Conservation (phyloP, 2,797 vertebrate genomes). For the Babyrousa celebensis region DNA sequence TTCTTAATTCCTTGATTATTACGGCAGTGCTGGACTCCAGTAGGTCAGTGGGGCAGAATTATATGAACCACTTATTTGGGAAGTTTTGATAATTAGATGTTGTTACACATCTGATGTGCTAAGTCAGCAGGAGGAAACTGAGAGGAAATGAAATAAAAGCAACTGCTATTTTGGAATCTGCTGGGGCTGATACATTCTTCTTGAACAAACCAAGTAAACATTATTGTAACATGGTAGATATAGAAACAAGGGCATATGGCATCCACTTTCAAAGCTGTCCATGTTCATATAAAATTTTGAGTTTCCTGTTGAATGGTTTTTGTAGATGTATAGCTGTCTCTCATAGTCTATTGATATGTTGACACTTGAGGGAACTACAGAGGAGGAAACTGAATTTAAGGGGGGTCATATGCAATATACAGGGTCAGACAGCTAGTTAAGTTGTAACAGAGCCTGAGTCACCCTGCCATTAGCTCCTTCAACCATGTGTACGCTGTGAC, state of each 20-base stretch:
- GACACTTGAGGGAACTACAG: not conserved
- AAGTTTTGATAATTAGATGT: slow-evolving; percentile 40
- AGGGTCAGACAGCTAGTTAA: not conserved
- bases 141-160: slow-evolving; percentile 66
- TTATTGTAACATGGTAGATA: not conserved
- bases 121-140: slow-evolving; percentile 57
- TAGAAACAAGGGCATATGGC: not conserved
- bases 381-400: not conserved
- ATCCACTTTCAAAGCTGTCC: slow-evolving; percentile 24
- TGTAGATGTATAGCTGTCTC: not conserved
- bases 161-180: slow-evolving; percentile 68
- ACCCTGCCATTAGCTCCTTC: not conserved
- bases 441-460: not conserved
- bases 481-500: not conserved
- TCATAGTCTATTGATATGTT: not conserved
- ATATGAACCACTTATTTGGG: slow-evolving; percentile 30
- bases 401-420: not conserved
- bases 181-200: slow-evolving; percentile 33
- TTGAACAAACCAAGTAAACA: slow-evolving; percentile 53
- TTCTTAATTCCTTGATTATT: slow-evolving; percentile 55
- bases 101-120: slow-evolving; percentile 35
- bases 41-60: slow-evolving; percentile 20
- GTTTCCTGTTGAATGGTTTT: slow-evolving; percentile 31
- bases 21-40: not conserved
- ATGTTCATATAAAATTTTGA: not conserved